Conservation (phyloP, 2,113 vertebrate genomes). For the Eolophus roseicapilla region DNA sequence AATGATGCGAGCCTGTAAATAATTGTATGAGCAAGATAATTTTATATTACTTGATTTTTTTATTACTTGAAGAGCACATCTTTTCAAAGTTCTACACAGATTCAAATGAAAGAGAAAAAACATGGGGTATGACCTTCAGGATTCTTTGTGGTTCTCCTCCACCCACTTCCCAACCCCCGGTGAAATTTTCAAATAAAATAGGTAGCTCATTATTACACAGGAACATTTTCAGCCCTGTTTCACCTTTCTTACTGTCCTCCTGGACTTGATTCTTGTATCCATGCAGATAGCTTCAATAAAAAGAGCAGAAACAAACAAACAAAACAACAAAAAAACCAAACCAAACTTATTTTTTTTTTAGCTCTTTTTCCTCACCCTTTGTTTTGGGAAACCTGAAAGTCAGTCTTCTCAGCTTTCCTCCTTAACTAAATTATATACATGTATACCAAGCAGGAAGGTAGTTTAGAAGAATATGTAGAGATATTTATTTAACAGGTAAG, state of each 20-base stretch:
- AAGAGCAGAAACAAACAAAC: neutral
- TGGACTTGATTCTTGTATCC: neutral
- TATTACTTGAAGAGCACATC: neutral
- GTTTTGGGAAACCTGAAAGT: neutral
- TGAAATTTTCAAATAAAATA: neutral
- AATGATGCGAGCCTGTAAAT: neutral
- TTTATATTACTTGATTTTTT: neutral
- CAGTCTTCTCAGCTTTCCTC: neutral
- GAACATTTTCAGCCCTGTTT: neutral
- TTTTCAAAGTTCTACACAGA: neutral
- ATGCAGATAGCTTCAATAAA: neutral
- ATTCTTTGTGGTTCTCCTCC: neutral
- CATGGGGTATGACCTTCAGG: neutral
- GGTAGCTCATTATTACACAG: neutral
- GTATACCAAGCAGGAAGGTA: neutral
- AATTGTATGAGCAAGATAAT: neutral
- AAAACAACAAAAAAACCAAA: neutral
- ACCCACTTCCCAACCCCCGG: fast-evolving
- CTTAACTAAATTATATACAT: neutral
- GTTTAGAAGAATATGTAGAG: neutral
- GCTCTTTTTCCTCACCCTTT: neutral
- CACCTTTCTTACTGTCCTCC: neutral
- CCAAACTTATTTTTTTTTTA: neutral
- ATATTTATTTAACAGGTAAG: neutral
- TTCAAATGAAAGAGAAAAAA: neutral